Evolutionary conservation across 2,888 invertebrate genomes (phyloP), one percentile per base, ranked within the genome.

Genomic region (Agrotis clavis): DNA sequence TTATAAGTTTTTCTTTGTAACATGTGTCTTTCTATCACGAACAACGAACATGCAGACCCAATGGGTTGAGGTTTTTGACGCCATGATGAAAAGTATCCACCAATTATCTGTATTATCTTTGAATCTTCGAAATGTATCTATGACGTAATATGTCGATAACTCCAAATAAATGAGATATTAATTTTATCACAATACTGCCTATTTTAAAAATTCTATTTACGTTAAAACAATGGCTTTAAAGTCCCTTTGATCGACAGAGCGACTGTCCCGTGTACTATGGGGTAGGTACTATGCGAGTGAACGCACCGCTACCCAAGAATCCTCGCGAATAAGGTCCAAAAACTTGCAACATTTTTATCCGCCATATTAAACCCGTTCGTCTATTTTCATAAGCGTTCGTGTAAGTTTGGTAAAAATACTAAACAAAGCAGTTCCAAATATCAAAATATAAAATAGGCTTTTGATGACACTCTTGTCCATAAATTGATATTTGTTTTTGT

Each of bases 161-260:
- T 41, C 41, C 11, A 41, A 41, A 41, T 41, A 41, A 41, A 41
- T 41, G 9, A 41, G 41, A 41, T 35, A 35, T 35, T 35, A 35
- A 48, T 71, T 82, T 67, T 68, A 62, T 69, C 47, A 60, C 51
- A 65, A 78, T 69, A 41, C 11, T 11, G 41, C 11, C 41, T 60
- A 72, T 79, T 73, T 73, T 62, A 67, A 68, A 71, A 35, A 57
- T 21, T 63, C 78, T 83, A 81, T 83, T 84, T 74, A 67, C 48
- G 77, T 74, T 67, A 77, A 81, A 69, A 73, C 47, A 74, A 70
- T 73, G 62, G 41, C 41, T 66, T 3, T 63, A 75, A 74, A 67
- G 47, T 53, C 6, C 71, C 85, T 85, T 85, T 85, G 84, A 85
- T 85, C 84, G 79, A 9, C 60, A 74, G 82, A 85, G 79, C 82